Base-by-base conservation (phyloP, 2,797 vertebrate species). In the Tarsius wallacei region DNA sequence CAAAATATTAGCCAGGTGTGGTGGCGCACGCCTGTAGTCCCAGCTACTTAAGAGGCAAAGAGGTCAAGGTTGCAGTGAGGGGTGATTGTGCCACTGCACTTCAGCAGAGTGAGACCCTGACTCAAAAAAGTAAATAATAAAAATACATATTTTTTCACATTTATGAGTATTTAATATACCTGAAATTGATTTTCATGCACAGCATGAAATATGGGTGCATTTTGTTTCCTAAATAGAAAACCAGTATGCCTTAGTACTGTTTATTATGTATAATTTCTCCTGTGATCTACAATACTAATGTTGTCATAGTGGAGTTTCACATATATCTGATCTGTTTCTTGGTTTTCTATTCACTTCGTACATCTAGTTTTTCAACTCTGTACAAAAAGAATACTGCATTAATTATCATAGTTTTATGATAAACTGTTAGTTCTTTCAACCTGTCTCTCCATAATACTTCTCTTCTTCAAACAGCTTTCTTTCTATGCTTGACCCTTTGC, bases 151-250 rank as follows among this genome's bases (percentile, higher is more conserved):
- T 59, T 96, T 90, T 96, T 68, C 33, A 93, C 24, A 59, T 51
- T 92, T 94, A 78, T 42, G 42, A 73, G 22, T 42, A 16, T 42
- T 91, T 81, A 57, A 24, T 63, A 66, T 15, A 28, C 11, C 28
- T 66, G 13, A 0, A 81, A 71, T 90, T 12, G 14, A 16, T 85
- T 77, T 63, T 78, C 22, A 88, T 87, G 28, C 8, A 11, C 31
- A 73, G 7, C 61, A 1, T 96, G 16, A 76, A 6, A 42, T 84
- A 49, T 1, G 1, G 2, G 68, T 78, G 90, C 5, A 24, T 57
- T 59, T 94, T 81, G 55, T 49, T 95, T 71, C 16, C n/a, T 93
- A 85, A 95, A 36, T 73, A 63, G 33, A 86, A 93, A 94, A 68
- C 3, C 21, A 86, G 26, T 33, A 36, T 61, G 15, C 57, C 13